Evolutionary conservation across 2,113 vertebrate species (phyloP).

Genomic region (Macrotus californicus): DNA sequence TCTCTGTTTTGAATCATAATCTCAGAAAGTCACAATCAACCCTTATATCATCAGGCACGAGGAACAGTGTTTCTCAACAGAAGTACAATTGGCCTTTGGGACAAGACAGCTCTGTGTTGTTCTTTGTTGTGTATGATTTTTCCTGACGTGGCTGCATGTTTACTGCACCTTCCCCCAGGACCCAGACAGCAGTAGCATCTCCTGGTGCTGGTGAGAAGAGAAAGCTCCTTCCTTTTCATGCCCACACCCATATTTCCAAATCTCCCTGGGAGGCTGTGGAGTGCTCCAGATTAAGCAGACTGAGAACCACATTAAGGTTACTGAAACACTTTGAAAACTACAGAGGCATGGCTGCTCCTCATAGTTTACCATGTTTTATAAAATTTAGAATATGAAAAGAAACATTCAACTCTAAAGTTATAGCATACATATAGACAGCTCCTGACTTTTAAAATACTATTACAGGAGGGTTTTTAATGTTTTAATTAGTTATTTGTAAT

Average conservation of each 20-base stretch:
- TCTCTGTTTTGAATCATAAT: conserved; percentile 13
- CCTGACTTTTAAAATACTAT: not conserved
- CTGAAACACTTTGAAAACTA: not conserved
- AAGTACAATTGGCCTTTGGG: not conserved
- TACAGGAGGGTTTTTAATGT: not conserved
- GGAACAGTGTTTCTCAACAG: not conserved
- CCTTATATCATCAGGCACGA: not conserved
- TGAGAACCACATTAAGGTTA: not conserved
- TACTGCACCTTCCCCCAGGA: not conserved
- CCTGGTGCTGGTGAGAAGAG: not conserved
- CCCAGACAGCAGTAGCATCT: not conserved
- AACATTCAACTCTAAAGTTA: not conserved
- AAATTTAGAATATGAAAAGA: not conserved
- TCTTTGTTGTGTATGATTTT: not conserved
- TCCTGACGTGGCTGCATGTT: not conserved
- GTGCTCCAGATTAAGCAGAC: not conserved
- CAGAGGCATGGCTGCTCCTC: not conserved
- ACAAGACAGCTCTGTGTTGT: not conserved
- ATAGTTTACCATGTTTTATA: not conserved
- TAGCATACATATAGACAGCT: not conserved
- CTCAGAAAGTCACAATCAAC: not conserved
- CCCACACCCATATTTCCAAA: not conserved
- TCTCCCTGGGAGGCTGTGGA: not conserved
- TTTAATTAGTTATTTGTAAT: not conserved
- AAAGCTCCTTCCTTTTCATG: not conserved